Evolutionary conservation across 2,113 vertebrate genomes (phyloP).

Genomic region (human): DNA sequence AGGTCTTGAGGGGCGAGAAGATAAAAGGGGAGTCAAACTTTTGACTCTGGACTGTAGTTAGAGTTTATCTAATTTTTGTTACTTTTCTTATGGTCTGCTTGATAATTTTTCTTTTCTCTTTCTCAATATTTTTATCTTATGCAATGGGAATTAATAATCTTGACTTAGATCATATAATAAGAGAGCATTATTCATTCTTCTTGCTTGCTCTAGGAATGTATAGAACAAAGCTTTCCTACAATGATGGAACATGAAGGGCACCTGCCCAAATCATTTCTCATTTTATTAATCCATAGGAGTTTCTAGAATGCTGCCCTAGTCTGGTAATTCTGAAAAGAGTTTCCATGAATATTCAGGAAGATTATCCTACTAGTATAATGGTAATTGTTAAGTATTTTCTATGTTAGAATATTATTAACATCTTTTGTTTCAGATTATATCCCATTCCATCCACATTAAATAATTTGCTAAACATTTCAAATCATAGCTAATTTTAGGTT

Average conservation of each 20-base stretch:
- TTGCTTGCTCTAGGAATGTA: neutral
- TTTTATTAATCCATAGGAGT: neutral
- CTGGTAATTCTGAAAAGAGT: neutral
- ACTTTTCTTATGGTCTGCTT: neutral
- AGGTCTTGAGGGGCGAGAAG: neutral
- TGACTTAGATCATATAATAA: neutral
- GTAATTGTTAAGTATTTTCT: neutral
- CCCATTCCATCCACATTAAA: neutral
- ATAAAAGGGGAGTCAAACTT: neutral
- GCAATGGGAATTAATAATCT: neutral
- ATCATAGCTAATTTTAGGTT: neutral
- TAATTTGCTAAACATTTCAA: constrained; percentile 5
- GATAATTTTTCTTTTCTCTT: neutral
- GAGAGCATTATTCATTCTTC: neutral
- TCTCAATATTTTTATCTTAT: neutral
- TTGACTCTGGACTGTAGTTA: neutral
- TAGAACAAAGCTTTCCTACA: neutral
- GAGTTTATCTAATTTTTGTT: constrained; percentile 24
- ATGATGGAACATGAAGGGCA: neutral
- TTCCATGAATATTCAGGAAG: neutral
- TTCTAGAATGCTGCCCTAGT: neutral
- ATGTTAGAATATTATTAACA: neutral
- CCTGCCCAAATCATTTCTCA: neutral
- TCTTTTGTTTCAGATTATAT: neutral
- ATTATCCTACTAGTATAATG: neutral